phyloP scores from a whole-genome alignment of 2,113 vertebrate species.

The Cavia porcellus region DNA sequence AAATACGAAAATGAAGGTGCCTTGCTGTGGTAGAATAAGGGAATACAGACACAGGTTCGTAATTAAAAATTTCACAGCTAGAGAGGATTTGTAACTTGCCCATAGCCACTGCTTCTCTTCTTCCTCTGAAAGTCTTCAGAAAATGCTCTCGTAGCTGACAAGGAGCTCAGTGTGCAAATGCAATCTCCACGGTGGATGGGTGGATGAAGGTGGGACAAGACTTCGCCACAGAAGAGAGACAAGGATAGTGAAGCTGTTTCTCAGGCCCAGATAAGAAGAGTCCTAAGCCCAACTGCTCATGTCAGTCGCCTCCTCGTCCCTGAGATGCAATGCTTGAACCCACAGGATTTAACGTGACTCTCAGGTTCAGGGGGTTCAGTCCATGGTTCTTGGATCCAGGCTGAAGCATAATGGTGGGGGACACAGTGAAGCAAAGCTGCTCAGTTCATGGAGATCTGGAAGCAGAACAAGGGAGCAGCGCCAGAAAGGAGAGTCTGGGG shows the following conservation, averaged over 20 bases:
- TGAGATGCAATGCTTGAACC: neutral
- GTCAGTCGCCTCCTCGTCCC: neutral
- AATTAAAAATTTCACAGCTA: neutral
- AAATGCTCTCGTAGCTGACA: neutral
- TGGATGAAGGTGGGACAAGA: neutral
- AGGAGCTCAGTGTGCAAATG: neutral
- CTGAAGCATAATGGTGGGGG: neutral
- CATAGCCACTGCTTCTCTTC: neutral
- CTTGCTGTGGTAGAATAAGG: neutral
- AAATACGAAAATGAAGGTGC: slow-evolving; percentile 30
- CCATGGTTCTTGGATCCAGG: neutral
- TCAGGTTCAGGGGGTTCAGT: neutral
- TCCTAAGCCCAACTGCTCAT: neutral
- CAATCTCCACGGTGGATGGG: neutral
- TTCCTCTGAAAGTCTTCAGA: neutral
- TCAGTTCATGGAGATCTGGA: neutral
- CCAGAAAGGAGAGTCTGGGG: neutral
- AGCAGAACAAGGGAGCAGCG: neutral
- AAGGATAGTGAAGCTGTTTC: neutral
- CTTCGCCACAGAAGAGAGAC: neutral
- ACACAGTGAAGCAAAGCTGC: neutral
- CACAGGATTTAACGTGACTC: neutral
- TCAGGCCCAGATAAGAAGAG: neutral
- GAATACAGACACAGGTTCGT: neutral
- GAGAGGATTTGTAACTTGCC: neutral